These are phyloP conservation scores for Chauna torquata DNA, from an alignment of 2,113 vertebrate genomes.

Conservation along the genomic window DNA sequence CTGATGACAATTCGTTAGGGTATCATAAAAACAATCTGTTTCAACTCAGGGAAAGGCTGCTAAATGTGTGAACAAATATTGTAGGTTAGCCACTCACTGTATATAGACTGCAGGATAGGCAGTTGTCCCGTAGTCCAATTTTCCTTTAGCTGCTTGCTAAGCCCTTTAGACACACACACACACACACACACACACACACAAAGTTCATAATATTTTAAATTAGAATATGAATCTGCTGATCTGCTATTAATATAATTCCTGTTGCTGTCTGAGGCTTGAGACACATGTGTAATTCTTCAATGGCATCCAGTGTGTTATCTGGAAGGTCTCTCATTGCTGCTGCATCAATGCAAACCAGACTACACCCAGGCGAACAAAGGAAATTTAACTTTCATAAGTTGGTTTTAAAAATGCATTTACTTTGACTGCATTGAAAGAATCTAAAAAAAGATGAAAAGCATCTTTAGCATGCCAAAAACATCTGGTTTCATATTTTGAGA, in stretches of 20 bases:
- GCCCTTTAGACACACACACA: background rate
- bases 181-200: background rate
- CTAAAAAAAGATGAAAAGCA: constrained; percentile 92
- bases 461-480: constrained; percentile 93
- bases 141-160: constrained; percentile 17
- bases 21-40: constrained; percentile 45
- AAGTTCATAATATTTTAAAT: constrained; percentile 50
- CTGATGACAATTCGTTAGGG: constrained; percentile 66
- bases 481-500: constrained; percentile 96
- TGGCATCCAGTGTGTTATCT: constrained; percentile 77
- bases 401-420: constrained; percentile 88
- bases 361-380: constrained; percentile 88
- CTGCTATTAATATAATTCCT: constrained; percentile 76
- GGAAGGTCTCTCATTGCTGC: constrained; percentile 82
- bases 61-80: constrained; percentile 75
- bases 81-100: constrained; percentile 56
- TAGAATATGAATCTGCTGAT: constrained; percentile 60
- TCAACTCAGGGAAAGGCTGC: constrained; percentile 58
- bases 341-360: constrained; percentile 98
- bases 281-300: constrained; percentile 73
- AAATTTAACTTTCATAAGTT: constrained; percentile 90
- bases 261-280: constrained; percentile 68
- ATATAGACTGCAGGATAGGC: constrained; percentile 18
- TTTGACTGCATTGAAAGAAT: constrained; percentile 85
- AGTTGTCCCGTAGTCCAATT: constrained; percentile 11